A percentile compares a stretch with the other conserved stretches of the same genome.
Conservation (phyloP, 2,113 vertebrate genomes). For the Xenopus borealis region DNA sequence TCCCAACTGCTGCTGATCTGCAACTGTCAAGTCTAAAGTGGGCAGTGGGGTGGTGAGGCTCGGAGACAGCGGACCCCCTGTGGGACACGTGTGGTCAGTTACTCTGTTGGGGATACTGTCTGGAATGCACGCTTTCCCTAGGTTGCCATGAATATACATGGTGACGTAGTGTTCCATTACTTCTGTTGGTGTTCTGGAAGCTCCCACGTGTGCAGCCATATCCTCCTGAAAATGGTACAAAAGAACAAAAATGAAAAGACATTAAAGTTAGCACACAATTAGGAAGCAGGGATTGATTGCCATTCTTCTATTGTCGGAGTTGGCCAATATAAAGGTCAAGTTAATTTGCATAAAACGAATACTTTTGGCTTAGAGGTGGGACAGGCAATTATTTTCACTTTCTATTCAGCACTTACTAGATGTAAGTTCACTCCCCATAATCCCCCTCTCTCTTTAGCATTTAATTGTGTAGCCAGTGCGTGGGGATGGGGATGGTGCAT, state of each 20-base stretch:
- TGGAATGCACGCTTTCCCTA: constrained; percentile 94
- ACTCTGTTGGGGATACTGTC: constrained; percentile 95
- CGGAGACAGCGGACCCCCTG: constrained; percentile 85
- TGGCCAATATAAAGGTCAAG: too few species aligned
- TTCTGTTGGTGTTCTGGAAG: constrained; percentile 87
- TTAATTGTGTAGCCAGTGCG: too few species aligned
- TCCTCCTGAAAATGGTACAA: constrained; percentile 75
- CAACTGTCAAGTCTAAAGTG: constrained; percentile 82
- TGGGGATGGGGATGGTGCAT: too few species aligned
- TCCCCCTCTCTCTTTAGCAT: too few species aligned
- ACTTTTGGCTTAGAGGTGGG: too few species aligned
- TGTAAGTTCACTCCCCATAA: too few species aligned
- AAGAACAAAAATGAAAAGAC: background rate
- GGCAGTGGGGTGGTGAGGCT: constrained; percentile 90
- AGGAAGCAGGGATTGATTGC: too few species aligned
- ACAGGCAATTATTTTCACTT: too few species aligned
- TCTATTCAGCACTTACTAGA: too few species aligned
- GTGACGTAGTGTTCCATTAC: constrained; percentile 98
- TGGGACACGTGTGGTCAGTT: constrained; percentile 93
- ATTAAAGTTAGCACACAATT: too few species aligned
- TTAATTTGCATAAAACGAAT: too few species aligned
- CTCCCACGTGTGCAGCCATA: constrained; percentile 91
- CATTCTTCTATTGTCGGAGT: too few species aligned
- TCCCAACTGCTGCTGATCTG: constrained; percentile 94
- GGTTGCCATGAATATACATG: constrained; percentile 98